These are phyloP conservation scores for Galeopterus variegatus DNA, from an alignment of 2,113 vertebrate genomes.

Conservation along the genomic window DNA sequence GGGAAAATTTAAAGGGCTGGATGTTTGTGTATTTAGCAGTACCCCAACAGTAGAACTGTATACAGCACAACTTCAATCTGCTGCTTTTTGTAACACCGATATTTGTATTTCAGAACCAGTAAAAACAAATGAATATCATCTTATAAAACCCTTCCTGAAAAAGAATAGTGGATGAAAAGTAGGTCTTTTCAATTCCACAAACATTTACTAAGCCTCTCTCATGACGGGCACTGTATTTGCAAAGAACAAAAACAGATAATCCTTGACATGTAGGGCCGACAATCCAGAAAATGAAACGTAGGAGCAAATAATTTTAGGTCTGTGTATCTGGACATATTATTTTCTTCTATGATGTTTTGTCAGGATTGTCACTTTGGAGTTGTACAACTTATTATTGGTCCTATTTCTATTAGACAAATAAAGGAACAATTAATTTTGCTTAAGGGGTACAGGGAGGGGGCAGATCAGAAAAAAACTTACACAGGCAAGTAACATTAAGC, in stretches of 20 bases:
- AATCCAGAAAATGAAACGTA: background rate
- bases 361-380: background rate
- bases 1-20: background rate
- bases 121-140: conserved; percentile 12
- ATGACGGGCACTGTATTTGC: background rate
- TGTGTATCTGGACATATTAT: background rate
- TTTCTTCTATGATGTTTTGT: background rate
- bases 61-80: background rate
- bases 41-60: background rate
- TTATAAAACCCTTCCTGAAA: conserved; percentile 1
- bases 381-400: background rate
- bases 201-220: background rate
- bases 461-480: background rate
- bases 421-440: background rate
- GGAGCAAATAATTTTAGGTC: background rate
- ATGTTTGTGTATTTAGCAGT: background rate
- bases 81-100: background rate
- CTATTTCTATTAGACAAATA: background rate
- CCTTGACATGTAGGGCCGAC: background rate
- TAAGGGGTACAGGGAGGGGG: background rate
- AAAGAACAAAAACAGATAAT: background rate
- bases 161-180: background rate
- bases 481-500: background rate
- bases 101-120: background rate
- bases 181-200: background rate